phyloP scores from a whole-genome alignment of 2,888 invertebrate species.

The Cremastobaeus sp. region DNA sequence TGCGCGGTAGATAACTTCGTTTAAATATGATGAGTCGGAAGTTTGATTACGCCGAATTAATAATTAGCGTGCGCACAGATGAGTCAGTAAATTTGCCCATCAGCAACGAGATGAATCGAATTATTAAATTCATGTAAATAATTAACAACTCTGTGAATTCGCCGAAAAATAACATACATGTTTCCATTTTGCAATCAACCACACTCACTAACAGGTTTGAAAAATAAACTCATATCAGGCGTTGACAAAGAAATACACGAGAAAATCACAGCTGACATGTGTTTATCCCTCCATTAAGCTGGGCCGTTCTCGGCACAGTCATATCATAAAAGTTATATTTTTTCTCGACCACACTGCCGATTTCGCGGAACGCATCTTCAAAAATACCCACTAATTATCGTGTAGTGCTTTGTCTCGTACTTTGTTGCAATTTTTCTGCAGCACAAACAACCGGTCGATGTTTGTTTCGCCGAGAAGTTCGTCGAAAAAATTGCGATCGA shows the following conservation, averaged over 20 bases:
- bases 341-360: background rate
- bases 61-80: background rate
- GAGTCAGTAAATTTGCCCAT: conserved; percentile 3
- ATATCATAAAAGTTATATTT: conserved; percentile 25
- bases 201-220: too few relatives aligned
- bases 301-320: too few relatives aligned
- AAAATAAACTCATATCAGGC: too few relatives aligned
- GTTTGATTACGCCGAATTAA: conserved; percentile 11
- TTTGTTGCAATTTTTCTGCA: conserved; percentile 24
- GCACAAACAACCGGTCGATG: conserved; percentile 7
- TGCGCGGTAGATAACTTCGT: too few relatives aligned
- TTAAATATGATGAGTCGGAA: conserved; percentile 6
- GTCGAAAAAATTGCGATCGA: conserved; percentile 19
- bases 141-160: too few relatives aligned
- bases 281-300: too few relatives aligned
- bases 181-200: too few relatives aligned
- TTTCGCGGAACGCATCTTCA: conserved; percentile 16
- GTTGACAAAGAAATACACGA: too few relatives aligned
- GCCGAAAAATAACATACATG: too few relatives aligned
- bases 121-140: background rate
- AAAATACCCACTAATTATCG: conserved; percentile 28
- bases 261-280: too few relatives aligned
- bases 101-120: background rate
- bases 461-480: conserved; percentile 38
- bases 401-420: conserved; percentile 13